Conservation (phyloP, 1,140 invertebrate genomes). For the Zaprionus davidi region DNA sequence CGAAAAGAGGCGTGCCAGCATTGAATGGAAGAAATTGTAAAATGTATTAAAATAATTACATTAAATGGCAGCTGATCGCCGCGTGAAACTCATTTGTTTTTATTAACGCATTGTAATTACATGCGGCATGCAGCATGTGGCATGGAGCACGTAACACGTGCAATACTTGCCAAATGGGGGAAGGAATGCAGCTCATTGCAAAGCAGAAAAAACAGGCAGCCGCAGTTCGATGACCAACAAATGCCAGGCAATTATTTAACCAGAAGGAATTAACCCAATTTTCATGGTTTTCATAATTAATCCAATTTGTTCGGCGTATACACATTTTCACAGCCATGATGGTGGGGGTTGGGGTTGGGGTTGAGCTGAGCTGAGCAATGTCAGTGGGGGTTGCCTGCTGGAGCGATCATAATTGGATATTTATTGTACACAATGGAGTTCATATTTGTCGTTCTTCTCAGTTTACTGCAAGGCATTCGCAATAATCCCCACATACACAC, state of each 20-base stretch:
- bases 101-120: slow-evolving; percentile 75
- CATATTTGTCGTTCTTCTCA: slow-evolving; percentile 33
- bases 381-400: not conserved
- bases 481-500: not conserved
- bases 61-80: slow-evolving; percentile 75
- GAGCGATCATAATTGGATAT: slow-evolving; percentile 77
- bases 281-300: slow-evolving; percentile 80
- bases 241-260: slow-evolving; percentile 68
- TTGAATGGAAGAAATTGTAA: slow-evolving; percentile 60
- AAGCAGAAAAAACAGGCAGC: slow-evolving; percentile 34
- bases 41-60: slow-evolving; percentile 80
- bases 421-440: slow-evolving; percentile 72
- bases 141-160: slow-evolving; percentile 40
- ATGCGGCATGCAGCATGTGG: slow-evolving; percentile 16
- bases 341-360: not conserved
- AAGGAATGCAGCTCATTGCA: not conserved
- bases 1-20: slow-evolving; percentile 1
- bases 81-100: slow-evolving; percentile 72
- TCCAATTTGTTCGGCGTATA: slow-evolving; percentile 63
- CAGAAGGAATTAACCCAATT: slow-evolving; percentile 77
- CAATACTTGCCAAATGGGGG: not conserved
- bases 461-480: not conserved
- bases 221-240: slow-evolving; percentile 49
- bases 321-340: slow-evolving; percentile 11
- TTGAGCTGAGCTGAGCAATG: too few relatives aligned